Evolutionary conservation across 2,113 vertebrate species (phyloP).

Genomic region (Megaceryle maxima): DNA sequence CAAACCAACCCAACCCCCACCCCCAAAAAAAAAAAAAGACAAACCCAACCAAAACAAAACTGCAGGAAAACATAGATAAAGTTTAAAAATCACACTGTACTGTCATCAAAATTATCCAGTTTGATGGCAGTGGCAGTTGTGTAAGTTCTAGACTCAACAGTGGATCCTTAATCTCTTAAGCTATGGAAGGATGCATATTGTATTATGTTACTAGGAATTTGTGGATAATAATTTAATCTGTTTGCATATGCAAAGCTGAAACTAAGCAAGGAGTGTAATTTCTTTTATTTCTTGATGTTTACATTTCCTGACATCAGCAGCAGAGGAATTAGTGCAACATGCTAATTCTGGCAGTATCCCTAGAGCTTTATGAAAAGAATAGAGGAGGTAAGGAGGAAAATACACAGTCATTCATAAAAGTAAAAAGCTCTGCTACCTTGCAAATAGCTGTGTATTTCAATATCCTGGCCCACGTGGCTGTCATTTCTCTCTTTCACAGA

Average conservation of each 20-base stretch:
- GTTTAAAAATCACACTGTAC: background rate
- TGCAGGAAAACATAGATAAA: background rate
- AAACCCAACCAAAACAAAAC: too few species aligned
- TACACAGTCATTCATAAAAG: background rate
- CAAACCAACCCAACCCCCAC: too few species aligned
- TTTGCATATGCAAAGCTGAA: background rate
- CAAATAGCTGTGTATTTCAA: background rate
- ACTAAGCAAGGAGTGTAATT: background rate
- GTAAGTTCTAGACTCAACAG: background rate
- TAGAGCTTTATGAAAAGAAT: background rate
- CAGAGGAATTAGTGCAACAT: background rate
- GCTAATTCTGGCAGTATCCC: background rate
- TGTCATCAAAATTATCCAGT: background rate
- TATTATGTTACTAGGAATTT: background rate
- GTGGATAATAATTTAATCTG: background rate
- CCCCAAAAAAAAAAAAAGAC: background rate
- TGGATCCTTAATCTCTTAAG: background rate
- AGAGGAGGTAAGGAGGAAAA: background rate
- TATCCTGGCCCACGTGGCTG: background rate
- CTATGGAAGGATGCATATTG: background rate
- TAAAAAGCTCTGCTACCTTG: background rate
- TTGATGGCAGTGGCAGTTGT: background rate
- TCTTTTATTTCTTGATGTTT: background rate
- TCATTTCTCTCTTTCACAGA: constrained; percentile 6
- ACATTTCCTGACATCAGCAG: background rate